Evolutionary conservation across 2,113 vertebrate species (phyloP).

Genomic region (Platycercus adscitus): DNA sequence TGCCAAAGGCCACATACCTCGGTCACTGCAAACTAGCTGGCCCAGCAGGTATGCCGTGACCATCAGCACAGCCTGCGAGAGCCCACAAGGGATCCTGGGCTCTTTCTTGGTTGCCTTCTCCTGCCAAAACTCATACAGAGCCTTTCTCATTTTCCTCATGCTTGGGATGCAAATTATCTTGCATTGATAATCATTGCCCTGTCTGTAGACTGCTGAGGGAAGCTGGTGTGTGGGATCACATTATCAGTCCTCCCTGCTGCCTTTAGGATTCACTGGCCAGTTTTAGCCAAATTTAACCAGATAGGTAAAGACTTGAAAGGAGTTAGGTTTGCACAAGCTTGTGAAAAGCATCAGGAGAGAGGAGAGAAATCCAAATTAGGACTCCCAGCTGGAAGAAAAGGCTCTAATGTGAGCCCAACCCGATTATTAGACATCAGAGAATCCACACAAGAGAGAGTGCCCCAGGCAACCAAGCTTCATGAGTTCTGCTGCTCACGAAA

Average conservation of each 20-base stretch:
- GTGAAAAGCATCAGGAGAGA: slow-evolving; percentile 33
- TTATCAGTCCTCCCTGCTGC: not conserved
- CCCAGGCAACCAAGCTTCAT: slow-evolving; percentile 46
- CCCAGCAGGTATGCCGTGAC: fast-evolving
- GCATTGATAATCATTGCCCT: not conserved
- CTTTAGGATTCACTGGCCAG: not conserved
- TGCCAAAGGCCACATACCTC: not conserved
- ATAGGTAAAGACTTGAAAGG: slow-evolving; percentile 13
- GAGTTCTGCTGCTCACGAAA: slow-evolving; percentile 36
- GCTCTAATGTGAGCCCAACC: slow-evolving; percentile 62
- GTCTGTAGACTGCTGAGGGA: not conserved
- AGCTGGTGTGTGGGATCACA: not conserved
- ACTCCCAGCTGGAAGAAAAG: slow-evolving; percentile 61
- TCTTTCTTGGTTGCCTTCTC: not conserved
- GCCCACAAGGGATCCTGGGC: not conserved
- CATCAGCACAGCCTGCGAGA: not conserved
- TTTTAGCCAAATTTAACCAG: not conserved
- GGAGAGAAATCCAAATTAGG: slow-evolving; percentile 57
- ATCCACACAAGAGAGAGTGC: slow-evolving; percentile 58
- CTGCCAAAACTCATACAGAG: not conserved
- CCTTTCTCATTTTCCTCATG: not conserved
- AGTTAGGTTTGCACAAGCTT: slow-evolving; percentile 15
- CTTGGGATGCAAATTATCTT: not conserved
- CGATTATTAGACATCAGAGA: slow-evolving; percentile 70
- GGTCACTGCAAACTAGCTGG: not conserved